These are phyloP conservation scores for Chironomus tepperi DNA, from an alignment of 1,140 invertebrate species.

Conservation along the genomic window DNA sequence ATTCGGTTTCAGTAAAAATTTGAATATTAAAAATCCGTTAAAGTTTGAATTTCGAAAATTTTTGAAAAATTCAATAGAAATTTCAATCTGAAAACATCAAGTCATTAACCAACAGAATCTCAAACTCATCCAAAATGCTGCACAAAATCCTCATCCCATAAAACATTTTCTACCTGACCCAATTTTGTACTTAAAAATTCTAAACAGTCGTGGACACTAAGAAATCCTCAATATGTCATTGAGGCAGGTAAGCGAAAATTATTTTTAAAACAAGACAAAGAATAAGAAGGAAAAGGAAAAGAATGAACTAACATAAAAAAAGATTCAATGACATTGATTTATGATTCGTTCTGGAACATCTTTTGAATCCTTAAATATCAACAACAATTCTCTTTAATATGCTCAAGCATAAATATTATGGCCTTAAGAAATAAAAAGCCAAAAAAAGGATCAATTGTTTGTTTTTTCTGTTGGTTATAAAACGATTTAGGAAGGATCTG, in stretches of 20 bases:
- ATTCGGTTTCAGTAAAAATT: no score
- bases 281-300: neutral
- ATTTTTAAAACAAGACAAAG: neutral
- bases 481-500: neutral
- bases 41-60: no score
- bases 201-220: neutral
- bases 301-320: neutral
- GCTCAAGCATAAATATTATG: neutral
- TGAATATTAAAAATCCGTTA: no score
- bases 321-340: neutral
- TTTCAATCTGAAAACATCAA: no score
- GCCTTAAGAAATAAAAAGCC: neutral
- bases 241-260: neutral
- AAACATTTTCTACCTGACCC: no score
- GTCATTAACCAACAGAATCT: no score
- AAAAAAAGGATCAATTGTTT: neutral
- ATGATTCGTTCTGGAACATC: conserved; percentile 12
- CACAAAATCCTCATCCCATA: no score
- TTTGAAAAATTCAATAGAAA: no score
- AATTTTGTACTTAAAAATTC: no score
- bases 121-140: no score
- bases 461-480: neutral
- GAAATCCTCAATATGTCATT: neutral
- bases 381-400: neutral
- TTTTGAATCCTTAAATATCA: neutral